These are phyloP conservation scores for Lamproptera curius DNA, from an alignment of 2,888 invertebrate species.

Conservation along the genomic window DNA sequence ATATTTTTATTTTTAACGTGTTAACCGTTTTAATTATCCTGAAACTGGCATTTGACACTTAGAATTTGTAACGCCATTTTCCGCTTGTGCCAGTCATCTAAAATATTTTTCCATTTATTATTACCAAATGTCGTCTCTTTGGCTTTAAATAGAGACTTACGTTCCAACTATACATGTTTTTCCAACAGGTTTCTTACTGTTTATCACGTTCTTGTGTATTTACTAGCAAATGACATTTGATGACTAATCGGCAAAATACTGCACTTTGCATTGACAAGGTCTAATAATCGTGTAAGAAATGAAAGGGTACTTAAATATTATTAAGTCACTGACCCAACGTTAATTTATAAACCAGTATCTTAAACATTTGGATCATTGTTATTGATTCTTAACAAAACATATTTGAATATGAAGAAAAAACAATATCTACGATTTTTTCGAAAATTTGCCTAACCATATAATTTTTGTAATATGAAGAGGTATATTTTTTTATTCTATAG, in stretches of 20 bases:
- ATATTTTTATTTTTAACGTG: not conserved
- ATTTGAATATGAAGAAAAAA: too few relatives aligned
- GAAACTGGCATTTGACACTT: conserved; percentile 30
- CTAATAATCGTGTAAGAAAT: conserved; percentile 38
- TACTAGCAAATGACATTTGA: conserved; percentile 43
- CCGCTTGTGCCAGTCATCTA: conserved; percentile 54
- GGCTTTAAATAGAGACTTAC: too few relatives aligned
- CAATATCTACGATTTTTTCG: too few relatives aligned
- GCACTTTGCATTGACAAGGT: conserved; percentile 33
- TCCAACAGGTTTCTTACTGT: too few relatives aligned
- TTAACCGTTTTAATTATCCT: not conserved
- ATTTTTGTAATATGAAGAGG: too few relatives aligned
- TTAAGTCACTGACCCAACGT: conserved; percentile 31
- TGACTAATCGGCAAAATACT: conserved; percentile 46
- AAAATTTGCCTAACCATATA: too few relatives aligned
- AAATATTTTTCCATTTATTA: conserved; percentile 49
- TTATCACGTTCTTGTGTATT: conserved; percentile 18
- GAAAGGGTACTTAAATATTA: conserved; percentile 31
- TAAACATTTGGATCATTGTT: too few relatives aligned
- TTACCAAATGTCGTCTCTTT: too few relatives aligned
- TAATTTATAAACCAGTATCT: too few relatives aligned
- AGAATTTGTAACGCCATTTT: conserved; percentile 70
- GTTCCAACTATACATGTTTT: too few relatives aligned
- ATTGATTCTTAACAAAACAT: too few relatives aligned
- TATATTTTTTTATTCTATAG: too few relatives aligned